Conservation (phyloP, 2,888 invertebrate genomes). For the Bruchidius siliquastri region DNA sequence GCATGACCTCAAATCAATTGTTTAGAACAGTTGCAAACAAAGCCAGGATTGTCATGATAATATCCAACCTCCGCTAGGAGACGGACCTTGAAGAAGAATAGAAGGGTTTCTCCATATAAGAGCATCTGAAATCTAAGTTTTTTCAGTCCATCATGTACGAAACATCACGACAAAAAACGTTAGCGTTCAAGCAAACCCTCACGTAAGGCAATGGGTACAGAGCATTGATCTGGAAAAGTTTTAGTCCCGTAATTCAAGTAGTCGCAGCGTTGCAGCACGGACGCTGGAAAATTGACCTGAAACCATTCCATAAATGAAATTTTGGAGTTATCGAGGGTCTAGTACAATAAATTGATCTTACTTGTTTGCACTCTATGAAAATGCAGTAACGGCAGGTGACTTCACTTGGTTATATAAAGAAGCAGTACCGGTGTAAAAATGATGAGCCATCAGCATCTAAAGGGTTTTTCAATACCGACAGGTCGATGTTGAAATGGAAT, state of each 20-base stretch:
- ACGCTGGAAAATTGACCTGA: neutral
- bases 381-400: neutral
- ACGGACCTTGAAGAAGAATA: too few relatives aligned
- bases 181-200: neutral
- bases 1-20: too few relatives aligned
- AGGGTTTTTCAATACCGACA: too few relatives aligned
- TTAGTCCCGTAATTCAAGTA: neutral
- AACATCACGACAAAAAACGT: too few relatives aligned
- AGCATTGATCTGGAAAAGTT: neutral
- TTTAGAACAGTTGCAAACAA: too few relatives aligned
- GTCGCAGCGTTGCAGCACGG: neutral
- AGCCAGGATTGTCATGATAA: too few relatives aligned
- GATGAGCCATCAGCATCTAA: too few relatives aligned
- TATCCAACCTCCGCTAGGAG: too few relatives aligned
- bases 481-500: too few relatives aligned
- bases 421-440: neutral
- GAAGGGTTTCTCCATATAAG: too few relatives aligned
- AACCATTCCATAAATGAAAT: neutral
- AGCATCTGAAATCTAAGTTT: too few relatives aligned
- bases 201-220: neutral
- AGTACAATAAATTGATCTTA: neutral
- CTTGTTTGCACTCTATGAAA: neutral
- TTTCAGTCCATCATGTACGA: too few relatives aligned
- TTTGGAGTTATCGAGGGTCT: neutral
- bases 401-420: neutral